Evolutionary conservation across 1,140 invertebrate species (phyloP).

Genomic region (Drosophila bocki): DNA sequence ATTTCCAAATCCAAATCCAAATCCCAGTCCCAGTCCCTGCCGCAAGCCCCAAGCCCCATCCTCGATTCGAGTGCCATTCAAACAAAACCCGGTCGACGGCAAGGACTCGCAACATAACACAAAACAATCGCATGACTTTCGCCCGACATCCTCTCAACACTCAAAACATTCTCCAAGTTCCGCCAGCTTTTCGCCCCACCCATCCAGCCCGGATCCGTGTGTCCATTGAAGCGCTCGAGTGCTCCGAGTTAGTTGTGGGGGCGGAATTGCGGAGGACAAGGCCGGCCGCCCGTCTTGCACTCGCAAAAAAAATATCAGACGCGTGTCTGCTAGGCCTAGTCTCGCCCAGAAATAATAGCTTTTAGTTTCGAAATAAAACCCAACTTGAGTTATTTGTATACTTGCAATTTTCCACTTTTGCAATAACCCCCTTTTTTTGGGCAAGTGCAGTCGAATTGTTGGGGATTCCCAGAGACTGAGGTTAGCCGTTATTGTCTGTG

Average conservation of each 20-base stretch:
- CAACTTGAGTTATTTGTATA: neutral
- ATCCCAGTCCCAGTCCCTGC: neutral
- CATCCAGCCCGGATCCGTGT: conserved; percentile 23
- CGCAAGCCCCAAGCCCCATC: conserved; percentile 6
- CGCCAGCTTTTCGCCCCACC: conserved; percentile 11
- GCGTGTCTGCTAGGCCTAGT: neutral
- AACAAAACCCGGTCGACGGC: conserved; percentile 58
- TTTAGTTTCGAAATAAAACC: neutral
- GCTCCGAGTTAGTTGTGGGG: conserved; percentile 33
- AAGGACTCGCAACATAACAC: conserved; percentile 61
- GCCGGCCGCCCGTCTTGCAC: neutral
- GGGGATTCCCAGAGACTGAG: conserved; percentile 6
- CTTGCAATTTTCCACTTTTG: neutral
- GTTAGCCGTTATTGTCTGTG: conserved; percentile 40
- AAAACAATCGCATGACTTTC: conserved; percentile 80
- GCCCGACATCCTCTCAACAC: conserved; percentile 66
- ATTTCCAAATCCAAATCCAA: neutral
- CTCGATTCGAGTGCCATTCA: conserved; percentile 59
- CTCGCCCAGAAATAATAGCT: neutral
- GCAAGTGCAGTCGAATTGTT: neutral
- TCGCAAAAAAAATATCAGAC: conserved; percentile 20
- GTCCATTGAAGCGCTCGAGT: conserved; percentile 39
- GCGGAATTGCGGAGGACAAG: conserved; percentile 12
- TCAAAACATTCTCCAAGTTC: conserved; percentile 64
- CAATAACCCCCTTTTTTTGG: neutral